These are phyloP conservation scores for Lasioglossum leucozonium DNA, from an alignment of 2,888 invertebrate species.

Conservation along the genomic window DNA sequence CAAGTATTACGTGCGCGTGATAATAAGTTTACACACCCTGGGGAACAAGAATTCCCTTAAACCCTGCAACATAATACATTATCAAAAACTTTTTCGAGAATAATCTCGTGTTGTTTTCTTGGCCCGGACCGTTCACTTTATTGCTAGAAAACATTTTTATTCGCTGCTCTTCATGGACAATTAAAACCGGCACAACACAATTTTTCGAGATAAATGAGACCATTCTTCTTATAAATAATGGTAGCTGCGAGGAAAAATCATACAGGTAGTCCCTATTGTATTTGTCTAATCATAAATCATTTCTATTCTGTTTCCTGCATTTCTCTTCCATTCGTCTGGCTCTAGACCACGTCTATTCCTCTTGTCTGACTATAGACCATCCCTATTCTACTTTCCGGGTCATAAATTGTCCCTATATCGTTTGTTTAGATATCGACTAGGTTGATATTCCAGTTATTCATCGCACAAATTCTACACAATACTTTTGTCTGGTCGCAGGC, in stretches of 20 bases:
- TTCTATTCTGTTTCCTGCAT: not conserved
- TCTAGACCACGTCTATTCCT: not conserved
- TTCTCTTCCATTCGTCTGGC: not conserved
- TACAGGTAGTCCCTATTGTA: not conserved
- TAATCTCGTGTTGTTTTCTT: not conserved
- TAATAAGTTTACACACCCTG: slow-evolving; percentile 52
- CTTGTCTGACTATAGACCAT: not conserved
- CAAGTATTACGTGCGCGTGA: slow-evolving; percentile 48
- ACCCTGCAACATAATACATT: slow-evolving; percentile 40
- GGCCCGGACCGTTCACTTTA: not conserved
- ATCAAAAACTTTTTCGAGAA: slow-evolving; percentile 53
- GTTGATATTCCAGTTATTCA: not conserved
- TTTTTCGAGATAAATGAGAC: not conserved
- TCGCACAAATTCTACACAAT: not conserved
- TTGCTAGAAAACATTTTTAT: not conserved
- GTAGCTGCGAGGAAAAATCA: not conserved
- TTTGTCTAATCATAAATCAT: slow-evolving; percentile 1
- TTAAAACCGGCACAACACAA: not conserved
- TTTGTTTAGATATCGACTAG: not conserved
- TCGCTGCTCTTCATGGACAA: not conserved
- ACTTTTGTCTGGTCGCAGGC: not conserved
- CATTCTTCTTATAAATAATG: not conserved
- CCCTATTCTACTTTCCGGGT: not conserved
- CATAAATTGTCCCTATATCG: not conserved
- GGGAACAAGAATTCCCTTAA: slow-evolving; percentile 12